phyloP scores from a whole-genome alignment of 2,797 vertebrate genomes.

The Poeciliopsis turneri region DNA sequence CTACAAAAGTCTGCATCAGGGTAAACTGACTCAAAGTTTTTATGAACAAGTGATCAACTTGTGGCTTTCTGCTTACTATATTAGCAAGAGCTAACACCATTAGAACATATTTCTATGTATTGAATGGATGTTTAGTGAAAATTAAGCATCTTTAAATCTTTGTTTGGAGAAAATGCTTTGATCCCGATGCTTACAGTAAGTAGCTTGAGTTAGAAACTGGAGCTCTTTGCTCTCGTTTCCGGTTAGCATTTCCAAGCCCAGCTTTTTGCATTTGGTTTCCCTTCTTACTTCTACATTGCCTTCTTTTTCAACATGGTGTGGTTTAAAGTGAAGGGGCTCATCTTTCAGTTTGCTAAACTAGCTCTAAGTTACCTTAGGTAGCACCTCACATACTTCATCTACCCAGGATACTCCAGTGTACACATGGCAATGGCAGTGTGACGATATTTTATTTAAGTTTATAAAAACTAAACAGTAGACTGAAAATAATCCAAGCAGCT shows the following conservation, averaged over 20 bases:
- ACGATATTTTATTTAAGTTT: neutral
- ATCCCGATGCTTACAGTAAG: neutral
- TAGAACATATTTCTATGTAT: neutral
- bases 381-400: neutral
- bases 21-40: neutral
- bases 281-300: neutral
- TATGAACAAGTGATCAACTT: neutral
- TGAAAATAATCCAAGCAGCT: neutral
- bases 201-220: neutral
- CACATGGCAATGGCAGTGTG: neutral
- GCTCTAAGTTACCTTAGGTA: neutral
- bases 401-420: neutral
- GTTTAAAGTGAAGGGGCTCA: neutral
- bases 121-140: neutral
- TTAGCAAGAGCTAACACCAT: neutral
- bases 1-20: neutral
- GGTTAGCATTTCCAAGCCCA: neutral
- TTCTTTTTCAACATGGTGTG: neutral
- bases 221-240: neutral
- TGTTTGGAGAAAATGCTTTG: neutral
- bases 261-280: neutral
- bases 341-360: neutral
- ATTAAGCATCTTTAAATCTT: neutral
- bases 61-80: neutral
- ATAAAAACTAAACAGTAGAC: neutral